Conservation (phyloP, 2,797 vertebrate genomes). For the Acanthornis magna region DNA sequence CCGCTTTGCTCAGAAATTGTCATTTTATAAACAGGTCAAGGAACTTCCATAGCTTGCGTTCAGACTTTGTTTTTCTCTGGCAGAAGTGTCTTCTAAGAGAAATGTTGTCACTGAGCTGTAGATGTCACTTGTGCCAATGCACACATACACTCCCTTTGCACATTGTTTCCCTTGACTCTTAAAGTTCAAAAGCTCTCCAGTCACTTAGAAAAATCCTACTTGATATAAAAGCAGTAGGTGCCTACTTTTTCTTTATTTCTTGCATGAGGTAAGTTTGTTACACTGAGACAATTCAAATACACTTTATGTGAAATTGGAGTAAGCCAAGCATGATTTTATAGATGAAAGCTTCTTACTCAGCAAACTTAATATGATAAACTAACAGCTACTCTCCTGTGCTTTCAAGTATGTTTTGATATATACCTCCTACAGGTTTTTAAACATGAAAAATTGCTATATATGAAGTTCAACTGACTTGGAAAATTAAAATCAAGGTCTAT, state of each 20-base stretch:
- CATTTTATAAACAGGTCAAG: neutral
- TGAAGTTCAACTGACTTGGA: neutral
- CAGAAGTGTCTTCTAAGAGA: neutral
- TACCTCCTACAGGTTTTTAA: conserved; percentile 28
- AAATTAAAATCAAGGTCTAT: conserved; percentile 28
- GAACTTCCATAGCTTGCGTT: neutral
- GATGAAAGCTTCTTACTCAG: neutral
- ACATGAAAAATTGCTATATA: neutral
- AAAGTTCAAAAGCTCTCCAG: conserved; percentile 33
- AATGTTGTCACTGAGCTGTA: neutral
- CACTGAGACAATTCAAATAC: neutral
- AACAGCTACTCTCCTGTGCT: neutral
- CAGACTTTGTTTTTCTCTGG: neutral
- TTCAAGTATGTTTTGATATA: conserved; percentile 24
- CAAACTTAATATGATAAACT: neutral
- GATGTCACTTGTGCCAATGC: conserved; percentile 50
- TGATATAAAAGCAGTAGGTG: neutral
- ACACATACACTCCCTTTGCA: conserved; percentile 58
- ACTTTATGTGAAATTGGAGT: neutral
- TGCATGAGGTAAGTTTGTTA: neutral
- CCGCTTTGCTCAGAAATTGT: neutral
- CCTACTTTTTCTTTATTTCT: neutral
- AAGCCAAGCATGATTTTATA: neutral
- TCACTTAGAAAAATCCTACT: neutral
- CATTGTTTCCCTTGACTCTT: conserved; percentile 26